Conservation (phyloP, 2,888 invertebrate genomes). For the Coleophora deauratella region DNA sequence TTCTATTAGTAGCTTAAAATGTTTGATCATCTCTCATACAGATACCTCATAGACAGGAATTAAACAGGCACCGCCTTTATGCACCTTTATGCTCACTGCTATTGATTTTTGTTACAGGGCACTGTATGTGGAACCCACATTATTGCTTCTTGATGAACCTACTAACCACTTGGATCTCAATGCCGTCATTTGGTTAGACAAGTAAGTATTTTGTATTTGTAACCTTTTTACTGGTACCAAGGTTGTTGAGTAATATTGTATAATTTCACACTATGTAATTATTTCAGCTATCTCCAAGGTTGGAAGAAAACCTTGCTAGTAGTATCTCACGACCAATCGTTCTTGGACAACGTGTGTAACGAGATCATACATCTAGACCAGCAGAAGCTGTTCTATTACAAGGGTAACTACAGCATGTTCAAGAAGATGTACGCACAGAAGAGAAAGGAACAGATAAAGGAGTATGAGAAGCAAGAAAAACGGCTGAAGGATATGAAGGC, state of each 20-base stretch:
- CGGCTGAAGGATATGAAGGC: slow-evolving; percentile 95
- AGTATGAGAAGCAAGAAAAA: slow-evolving; percentile 99
- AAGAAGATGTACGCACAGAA: slow-evolving; percentile 99
- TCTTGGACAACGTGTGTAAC: slow-evolving; percentile 99
- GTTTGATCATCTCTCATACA: too few relatives aligned
- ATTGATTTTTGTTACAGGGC: slow-evolving; percentile 76
- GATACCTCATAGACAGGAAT: too few relatives aligned
- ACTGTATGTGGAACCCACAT: slow-evolving; percentile 96
- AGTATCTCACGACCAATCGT: slow-evolving; percentile 99
- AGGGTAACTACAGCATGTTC: slow-evolving; percentile 98
- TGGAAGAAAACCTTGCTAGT: slow-evolving; percentile 99
- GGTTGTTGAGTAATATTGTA: too few relatives aligned
- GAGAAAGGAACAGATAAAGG: slow-evolving; percentile 94
- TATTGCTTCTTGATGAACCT: slow-evolving; percentile 98
- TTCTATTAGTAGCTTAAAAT: too few relatives aligned
- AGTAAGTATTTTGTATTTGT: slow-evolving; percentile 74
- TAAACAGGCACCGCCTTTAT: too few relatives aligned
- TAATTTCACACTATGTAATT: background rate
- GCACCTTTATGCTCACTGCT: too few relatives aligned
- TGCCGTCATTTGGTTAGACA: slow-evolving; percentile 99
- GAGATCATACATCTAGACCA: slow-evolving; percentile 98
- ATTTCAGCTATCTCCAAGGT: slow-evolving; percentile 89
- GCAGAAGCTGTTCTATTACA: slow-evolving; percentile 95
- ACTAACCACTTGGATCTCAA: slow-evolving; percentile 99
- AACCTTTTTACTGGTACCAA: background rate